Base-by-base conservation (phyloP, 2,797 vertebrate genomes). In the Cyclopterus lumpus region DNA sequence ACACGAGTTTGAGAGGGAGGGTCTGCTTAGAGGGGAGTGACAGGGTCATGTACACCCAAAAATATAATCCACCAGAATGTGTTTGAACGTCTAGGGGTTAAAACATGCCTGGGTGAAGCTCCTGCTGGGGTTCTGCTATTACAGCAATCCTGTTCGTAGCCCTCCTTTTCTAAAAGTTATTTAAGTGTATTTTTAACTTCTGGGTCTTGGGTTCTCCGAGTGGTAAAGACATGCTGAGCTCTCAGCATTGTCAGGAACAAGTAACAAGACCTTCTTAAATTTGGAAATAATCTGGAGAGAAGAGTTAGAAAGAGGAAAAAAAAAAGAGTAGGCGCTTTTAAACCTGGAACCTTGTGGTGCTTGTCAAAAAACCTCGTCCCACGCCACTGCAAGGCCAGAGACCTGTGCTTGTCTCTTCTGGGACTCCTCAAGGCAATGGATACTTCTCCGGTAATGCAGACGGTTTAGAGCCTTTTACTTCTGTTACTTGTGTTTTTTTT, bases 1-100 rank as follows among this genome's bases (percentile, higher is more conserved):
- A 91, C 89, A 91, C 73, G 86, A 89, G 87, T 90, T 87, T 88
- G 80, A 88, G 85, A 80, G 73, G 65, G 64, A 80, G 40, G 69
- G 81, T 82, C 74, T 69, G 66, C 76, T 64, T 58, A 70, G 48
- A 72, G 59, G 57, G 64, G 62, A 81, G 40, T 70, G 73, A 84
- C 83, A 59, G 84, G 87, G 91, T 92, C 86, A 86, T 7, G 15
- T 57, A 75, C 9, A 6, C 48, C 9, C 5, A 22, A 69, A 63
- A 73, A 44, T 40, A 63, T 28, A 22, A 48, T 76, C 61, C 73
- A 71, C 61, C 38, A 60, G 80, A 14, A 64, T 75, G 10, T 51
- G 6, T 65, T 51, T 26, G 34, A 62, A 36, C 68, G 28, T 73
- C 18, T 46, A 54, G 59, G 57, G 30, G 40, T 70, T 72, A 48